Conservation (phyloP, 2,888 invertebrate species). For the Pollenia amentaria region DNA sequence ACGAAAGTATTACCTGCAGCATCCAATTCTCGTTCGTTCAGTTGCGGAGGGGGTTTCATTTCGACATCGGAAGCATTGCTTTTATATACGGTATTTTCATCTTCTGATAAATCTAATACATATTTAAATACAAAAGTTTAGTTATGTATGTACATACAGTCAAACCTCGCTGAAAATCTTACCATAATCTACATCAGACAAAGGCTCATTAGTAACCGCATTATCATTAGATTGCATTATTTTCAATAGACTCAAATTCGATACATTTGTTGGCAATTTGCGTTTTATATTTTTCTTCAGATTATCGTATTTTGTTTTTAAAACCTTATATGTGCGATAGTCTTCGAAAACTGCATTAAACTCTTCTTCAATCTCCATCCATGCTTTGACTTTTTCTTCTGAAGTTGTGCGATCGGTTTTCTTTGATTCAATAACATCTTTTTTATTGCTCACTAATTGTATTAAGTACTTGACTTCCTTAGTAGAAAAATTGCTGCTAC, state of each 20-base stretch:
- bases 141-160: neutral
- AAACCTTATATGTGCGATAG: constrained; percentile 47
- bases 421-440: constrained; percentile 57
- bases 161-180: neutral
- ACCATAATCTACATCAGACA: constrained; percentile 51
- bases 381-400: constrained; percentile 60
- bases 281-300: constrained; percentile 51
- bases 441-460: constrained; percentile 48
- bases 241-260: constrained; percentile 42
- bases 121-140: too few relatives aligned
- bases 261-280: constrained; percentile 33
- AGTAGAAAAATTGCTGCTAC: constrained; percentile 58
- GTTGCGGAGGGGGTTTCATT: constrained; percentile 37
- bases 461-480: constrained; percentile 57
- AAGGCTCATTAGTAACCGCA: constrained; percentile 25
- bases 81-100: constrained; percentile 16
- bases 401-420: constrained; percentile 52
- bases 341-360: constrained; percentile 60
- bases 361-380: constrained; percentile 60
- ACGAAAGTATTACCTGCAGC: constrained; percentile 37
- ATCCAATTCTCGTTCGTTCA: constrained; percentile 46
- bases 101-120: constrained; percentile 35
- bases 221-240: constrained; percentile 43
- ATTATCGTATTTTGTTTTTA: constrained; percentile 65
- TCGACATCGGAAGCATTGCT: constrained; percentile 47